These are phyloP conservation scores for Melanocharis versteri DNA, from an alignment of 2,113 vertebrate genomes.

Conservation along the genomic window DNA sequence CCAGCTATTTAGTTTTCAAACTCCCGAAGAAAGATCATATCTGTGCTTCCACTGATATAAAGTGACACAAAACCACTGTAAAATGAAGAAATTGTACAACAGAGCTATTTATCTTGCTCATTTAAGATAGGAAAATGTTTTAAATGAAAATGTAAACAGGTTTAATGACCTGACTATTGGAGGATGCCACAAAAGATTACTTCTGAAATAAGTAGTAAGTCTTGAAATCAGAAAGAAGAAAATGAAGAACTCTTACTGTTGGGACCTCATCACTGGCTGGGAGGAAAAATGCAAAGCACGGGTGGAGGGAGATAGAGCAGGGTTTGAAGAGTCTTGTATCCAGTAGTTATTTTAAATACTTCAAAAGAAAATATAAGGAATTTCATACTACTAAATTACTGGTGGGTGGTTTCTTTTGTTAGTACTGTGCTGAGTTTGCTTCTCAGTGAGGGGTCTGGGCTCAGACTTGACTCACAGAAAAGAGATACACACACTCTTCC, in stretches of 20 bases:
- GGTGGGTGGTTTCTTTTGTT: not conserved
- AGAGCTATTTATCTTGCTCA: not conserved
- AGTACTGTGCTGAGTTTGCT: not conserved
- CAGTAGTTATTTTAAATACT: not conserved
- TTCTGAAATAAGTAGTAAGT: not conserved
- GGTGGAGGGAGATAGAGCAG: not conserved
- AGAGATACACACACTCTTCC: not conserved
- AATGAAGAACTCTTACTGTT: not conserved
- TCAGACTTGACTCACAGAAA: not conserved
- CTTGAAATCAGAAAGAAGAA: not conserved
- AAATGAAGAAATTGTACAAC: not conserved
- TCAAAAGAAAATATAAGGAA: not conserved
- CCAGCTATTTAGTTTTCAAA: conserved; percentile 33
- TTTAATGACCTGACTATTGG: not conserved
- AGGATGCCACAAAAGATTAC: not conserved
- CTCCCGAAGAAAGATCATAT: not conserved
- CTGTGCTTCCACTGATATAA: not conserved
- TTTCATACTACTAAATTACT: not conserved
- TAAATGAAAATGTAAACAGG: conserved; percentile 2
- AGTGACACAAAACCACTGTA: not conserved
- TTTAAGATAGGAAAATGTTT: not conserved
- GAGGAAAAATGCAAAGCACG: not conserved
- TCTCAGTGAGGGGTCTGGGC: not conserved
- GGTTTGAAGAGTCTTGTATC: not conserved
- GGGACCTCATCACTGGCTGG: not conserved